Evolutionary conservation across 1,140 invertebrate genomes (phyloP), one percentile per base, ranked within the genome.

Genomic region (Heliothis subflexa): DNA sequence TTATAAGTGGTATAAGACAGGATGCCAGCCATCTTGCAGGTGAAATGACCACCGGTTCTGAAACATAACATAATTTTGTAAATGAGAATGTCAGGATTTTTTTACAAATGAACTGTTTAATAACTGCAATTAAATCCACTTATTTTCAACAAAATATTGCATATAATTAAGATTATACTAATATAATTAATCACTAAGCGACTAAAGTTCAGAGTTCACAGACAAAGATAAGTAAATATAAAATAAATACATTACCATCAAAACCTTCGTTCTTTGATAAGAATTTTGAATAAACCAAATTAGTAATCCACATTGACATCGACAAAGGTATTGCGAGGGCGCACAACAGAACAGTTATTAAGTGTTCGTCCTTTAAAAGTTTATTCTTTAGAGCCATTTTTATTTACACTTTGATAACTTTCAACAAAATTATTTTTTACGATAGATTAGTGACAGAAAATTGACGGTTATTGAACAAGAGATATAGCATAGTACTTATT

Each of bases 21-120:
- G 97, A 95, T 4, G 96, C 91, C 11, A 98, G 88, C 97, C 97
- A 98, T 89, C 97, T 95, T 81, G 96, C 95, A 18, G 97, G 97
- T 25, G 97, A 95, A 83, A 97, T 96, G 7, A 96, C 95, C 64
- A 94, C 89, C 79, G 95, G 91, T 89, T 96, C 97, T 97, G 89
- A 78, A 95, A 94, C 85, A 82, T 70, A 49, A 84, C 12, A 71
- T 33, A 62, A 52, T n/a, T 52, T 3, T 3, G 2, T n/a, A n/a
- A 52, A n/a, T n/a, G n/a, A 13, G 3, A 14, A 52, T 52, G 50
- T 52, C 12, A 5, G 4, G 50, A 70, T 33, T 78, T 28, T 68
- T 64, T 52, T 70, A 77, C 25, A 59, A 18, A 33, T 40, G 47
- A 11, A 49, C 47, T 61, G 25, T 9, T 45, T 52, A n/a, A 21